These are phyloP conservation scores for Drosophila oshimai DNA, from an alignment of 1,140 invertebrate species.

Conservation along the genomic window DNA sequence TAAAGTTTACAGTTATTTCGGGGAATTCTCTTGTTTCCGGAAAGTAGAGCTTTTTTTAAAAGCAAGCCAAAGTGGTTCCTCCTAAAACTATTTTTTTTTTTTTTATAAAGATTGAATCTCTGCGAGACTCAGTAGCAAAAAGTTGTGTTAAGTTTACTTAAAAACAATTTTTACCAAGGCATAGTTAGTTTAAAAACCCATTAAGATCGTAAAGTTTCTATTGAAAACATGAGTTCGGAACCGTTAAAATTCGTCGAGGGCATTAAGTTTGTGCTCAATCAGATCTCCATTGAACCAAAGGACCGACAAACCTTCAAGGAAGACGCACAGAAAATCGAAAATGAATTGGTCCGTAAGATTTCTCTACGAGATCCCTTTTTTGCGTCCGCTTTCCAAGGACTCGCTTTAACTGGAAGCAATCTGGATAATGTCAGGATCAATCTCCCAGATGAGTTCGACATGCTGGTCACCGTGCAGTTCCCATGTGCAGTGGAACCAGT, in stretches of 20 bases:
- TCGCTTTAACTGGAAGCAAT: conserved; percentile 40
- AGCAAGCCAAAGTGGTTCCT: too few relatives aligned
- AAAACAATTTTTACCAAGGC: too few relatives aligned
- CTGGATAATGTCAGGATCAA: conserved; percentile 19
- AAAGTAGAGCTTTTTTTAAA: not conserved
- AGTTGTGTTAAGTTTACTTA: too few relatives aligned
- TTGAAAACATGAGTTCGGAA: not conserved
- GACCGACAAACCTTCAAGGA: conserved; percentile 2
- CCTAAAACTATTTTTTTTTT: too few relatives aligned
- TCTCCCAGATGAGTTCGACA: conserved; percentile 53
- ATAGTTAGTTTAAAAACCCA: too few relatives aligned
- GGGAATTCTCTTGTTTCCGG: not conserved
- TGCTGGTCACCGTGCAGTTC: conserved; percentile 25
- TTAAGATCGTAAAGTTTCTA: too few relatives aligned
- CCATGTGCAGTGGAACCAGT: conserved; percentile 1
- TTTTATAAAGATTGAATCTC: too few relatives aligned
- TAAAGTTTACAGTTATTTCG: not conserved
- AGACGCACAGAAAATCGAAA: conserved; percentile 39
- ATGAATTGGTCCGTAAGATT: conserved; percentile 22
- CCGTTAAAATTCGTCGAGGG: conserved; percentile 16
- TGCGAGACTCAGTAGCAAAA: too few relatives aligned
- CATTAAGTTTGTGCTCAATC: conserved; percentile 26
- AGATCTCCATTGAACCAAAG: conserved; percentile 4
- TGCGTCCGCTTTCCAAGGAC: conserved; percentile 12
- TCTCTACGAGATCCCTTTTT: conserved; percentile 27